Conservation (phyloP, 2,888 invertebrate species). For the Stomorhina lunata region DNA sequence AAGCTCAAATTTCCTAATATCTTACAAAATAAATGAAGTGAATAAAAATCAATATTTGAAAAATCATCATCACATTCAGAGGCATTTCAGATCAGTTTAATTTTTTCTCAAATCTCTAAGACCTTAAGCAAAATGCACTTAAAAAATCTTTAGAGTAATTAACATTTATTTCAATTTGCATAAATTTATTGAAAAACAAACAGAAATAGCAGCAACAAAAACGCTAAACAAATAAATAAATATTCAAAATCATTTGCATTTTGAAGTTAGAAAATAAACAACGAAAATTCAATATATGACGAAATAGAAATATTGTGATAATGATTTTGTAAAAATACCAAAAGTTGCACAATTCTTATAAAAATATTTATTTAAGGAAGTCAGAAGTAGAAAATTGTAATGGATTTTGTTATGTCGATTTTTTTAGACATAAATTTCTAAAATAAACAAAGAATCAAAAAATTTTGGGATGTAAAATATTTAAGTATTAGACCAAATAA, state of each 20-base stretch:
- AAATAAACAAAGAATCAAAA: background rate
- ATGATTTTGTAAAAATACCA: background rate
- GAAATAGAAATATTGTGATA: too few species aligned
- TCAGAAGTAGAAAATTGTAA: too few species aligned
- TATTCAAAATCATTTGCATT: background rate
- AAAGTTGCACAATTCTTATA: background rate
- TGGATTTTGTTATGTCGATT: background rate
- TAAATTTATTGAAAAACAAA: conserved; percentile 2
- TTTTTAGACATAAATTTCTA: background rate
- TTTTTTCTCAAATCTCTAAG: too few species aligned
- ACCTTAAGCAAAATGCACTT: background rate
- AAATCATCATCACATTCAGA: too few species aligned
- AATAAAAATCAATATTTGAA: too few species aligned
- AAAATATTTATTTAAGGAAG: too few species aligned
- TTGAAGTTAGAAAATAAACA: background rate
- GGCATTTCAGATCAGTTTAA: too few species aligned
- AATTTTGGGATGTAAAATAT: background rate
- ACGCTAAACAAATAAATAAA: too few species aligned
- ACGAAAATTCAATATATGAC: background rate
- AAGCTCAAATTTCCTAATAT: too few species aligned
- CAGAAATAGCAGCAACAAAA: too few species aligned
- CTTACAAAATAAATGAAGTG: too few species aligned
- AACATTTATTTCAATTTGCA: conserved; percentile 8
- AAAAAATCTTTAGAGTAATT: background rate
- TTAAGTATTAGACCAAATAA: background rate